These are phyloP conservation scores for Caerostris darwini DNA, from an alignment of 1,140 invertebrate species.

Conservation along the genomic window DNA sequence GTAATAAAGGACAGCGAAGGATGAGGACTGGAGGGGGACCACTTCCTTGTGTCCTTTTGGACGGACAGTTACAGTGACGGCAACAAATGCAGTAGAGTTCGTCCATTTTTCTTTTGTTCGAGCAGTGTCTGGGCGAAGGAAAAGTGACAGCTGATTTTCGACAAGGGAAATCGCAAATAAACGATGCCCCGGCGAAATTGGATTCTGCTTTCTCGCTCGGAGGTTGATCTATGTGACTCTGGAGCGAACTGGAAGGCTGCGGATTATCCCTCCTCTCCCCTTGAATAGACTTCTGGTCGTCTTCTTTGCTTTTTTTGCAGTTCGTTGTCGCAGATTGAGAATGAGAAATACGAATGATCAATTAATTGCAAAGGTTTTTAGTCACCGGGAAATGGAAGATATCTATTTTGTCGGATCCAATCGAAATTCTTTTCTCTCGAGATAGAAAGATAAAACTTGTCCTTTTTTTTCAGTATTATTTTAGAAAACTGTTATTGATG, in stretches of 20 bases:
- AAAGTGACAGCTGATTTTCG: constrained; percentile 63
- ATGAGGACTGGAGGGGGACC: not conserved
- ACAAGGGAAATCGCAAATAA: constrained; percentile 57
- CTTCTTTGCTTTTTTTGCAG: no score
- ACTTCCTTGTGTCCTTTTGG: constrained; percentile 65
- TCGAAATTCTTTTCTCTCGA: no score
- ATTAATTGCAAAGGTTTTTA: no score
- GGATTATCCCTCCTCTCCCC: not conserved
- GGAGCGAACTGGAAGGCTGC: not conserved
- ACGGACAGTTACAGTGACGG: constrained; percentile 1
- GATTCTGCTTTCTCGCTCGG: constrained; percentile 13
- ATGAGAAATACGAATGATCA: no score
- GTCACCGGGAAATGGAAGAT: no score
- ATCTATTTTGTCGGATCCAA: no score
- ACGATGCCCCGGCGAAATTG: constrained; percentile 47
- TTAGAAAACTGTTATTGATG: no score
- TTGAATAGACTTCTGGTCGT: no score
- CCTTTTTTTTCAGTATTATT: no score
- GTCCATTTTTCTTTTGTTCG: not conserved
- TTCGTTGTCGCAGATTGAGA: no score
- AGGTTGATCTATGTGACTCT: constrained; percentile 32
- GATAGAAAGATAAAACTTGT: no score
- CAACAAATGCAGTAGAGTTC: constrained; percentile 61
- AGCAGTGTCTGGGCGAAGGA: no score
- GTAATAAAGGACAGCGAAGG: not conserved